Conservation (phyloP, 1,140 invertebrate genomes). For the Papilio xuthus region DNA sequence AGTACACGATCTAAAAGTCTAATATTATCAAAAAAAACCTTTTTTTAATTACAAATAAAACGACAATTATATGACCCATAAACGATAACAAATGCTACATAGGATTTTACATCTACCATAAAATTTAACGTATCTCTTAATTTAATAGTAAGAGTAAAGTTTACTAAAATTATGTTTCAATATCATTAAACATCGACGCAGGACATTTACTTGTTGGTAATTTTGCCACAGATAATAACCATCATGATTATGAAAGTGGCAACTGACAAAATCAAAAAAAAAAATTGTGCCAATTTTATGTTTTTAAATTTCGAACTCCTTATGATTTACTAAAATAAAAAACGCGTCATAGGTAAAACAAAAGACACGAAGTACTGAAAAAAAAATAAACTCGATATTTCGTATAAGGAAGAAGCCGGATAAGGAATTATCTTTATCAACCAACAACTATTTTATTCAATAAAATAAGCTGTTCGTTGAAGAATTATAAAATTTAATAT, state of each 20-base stretch:
- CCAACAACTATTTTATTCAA: background rate
- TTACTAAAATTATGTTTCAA: background rate
- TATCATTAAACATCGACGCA: background rate
- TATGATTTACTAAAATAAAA: too few species aligned
- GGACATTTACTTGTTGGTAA: background rate
- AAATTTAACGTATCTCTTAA: background rate
- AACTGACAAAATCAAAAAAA: too few species aligned
- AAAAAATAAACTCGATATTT: background rate
- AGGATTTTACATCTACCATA: slow-evolving; percentile 8
- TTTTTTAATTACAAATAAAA: slow-evolving; percentile 1
- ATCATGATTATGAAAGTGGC: background rate
- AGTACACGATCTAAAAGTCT: background rate
- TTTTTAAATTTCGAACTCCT: too few species aligned
- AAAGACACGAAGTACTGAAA: too few species aligned
- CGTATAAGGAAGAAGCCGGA: too few species aligned
- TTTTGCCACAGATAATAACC: background rate
- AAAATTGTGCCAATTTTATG: too few species aligned
- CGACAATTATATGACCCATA: slow-evolving; percentile 2
- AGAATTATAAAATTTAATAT: slow-evolving; percentile 11
- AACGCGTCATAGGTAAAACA: too few species aligned
- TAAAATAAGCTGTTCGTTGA: background rate
- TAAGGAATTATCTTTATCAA: background rate
- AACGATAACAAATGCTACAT: slow-evolving; percentile 8
- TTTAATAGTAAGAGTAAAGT: background rate
- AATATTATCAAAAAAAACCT: slow-evolving; percentile 6